These are phyloP conservation scores for Florisuga fusca DNA, from an alignment of 2,797 vertebrate species.

Conservation along the genomic window DNA sequence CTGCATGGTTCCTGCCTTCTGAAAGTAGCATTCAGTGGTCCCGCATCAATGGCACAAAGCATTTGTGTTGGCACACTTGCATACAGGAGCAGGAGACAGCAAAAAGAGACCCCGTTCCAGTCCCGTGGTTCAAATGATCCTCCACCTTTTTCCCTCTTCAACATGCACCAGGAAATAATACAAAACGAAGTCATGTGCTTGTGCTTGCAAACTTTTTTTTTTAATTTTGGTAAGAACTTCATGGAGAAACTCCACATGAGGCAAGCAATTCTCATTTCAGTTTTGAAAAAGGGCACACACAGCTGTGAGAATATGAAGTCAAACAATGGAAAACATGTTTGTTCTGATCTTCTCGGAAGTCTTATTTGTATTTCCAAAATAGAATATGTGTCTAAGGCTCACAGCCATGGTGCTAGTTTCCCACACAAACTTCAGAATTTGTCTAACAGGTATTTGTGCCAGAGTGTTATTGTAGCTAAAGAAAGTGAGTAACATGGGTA, in stretches of 20 bases:
- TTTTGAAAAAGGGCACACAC: neutral
- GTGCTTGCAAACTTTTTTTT: neutral
- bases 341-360: neutral
- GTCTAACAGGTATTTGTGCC: neutral
- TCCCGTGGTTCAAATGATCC: neutral
- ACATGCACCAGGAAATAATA: rapidly evolving
- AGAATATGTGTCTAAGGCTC: neutral
- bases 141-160: neutral
- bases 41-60: rapidly evolving
- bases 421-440: neutral
- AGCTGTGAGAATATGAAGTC: neutral
- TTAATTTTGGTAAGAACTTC: neutral
- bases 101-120: neutral
- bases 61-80: rapidly evolving
- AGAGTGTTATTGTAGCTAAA: neutral
- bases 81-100: neutral
- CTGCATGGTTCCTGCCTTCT: neutral
- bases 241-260: neutral
- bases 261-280: neutral
- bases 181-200: neutral
- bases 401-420: neutral
- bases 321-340: neutral
- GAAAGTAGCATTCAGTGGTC: rapidly evolving
- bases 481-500: neutral
- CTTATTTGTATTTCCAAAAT: neutral